A percentile compares a stretch with the other conserved stretches of the same genome.
These are phyloP conservation scores for Lophius americanus DNA, from an alignment of 2,797 vertebrate species.

Conservation along the genomic window DNA sequence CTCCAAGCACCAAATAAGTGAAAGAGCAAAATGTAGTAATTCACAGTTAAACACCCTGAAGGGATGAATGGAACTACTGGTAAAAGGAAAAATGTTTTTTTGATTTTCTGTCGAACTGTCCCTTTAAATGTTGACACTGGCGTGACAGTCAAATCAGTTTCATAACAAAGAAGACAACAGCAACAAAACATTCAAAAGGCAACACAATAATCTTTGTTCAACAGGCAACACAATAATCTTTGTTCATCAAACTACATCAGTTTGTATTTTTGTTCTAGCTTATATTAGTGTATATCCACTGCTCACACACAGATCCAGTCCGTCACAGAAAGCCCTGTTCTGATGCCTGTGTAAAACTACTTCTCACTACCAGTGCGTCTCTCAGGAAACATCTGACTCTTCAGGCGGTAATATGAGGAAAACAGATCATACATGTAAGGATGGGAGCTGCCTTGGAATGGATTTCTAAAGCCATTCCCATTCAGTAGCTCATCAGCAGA, in stretches of 20 bases:
- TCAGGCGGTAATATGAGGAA: conserved; percentile 23
- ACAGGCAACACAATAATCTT: conserved; percentile 44
- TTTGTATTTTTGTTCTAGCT: conserved; percentile 69
- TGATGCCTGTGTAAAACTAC: conserved; percentile 43
- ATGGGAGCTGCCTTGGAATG: conserved; percentile 9
- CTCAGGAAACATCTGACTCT: conserved; percentile 19
- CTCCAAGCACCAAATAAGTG: too few species aligned
- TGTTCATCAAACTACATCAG: conserved; percentile 47
- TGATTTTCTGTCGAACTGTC: too few species aligned
- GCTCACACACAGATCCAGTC: conserved; percentile 50
- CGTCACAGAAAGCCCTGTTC: conserved; percentile 52
- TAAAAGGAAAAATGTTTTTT: too few species aligned
- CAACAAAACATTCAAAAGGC: conserved; percentile 38
- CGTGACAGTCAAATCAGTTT: conserved; percentile 31
- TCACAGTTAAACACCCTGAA: too few species aligned
- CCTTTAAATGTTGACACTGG: conserved; percentile 44
- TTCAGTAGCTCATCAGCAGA: conserved; percentile 43
- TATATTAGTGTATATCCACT: conserved; percentile 70
- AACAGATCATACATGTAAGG: conserved; percentile 10
- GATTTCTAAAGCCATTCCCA: conserved; percentile 12
- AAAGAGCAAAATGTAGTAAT: too few species aligned
- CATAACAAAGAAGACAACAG: conserved; percentile 36
- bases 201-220: conserved; percentile 34
- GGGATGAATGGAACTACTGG: too few species aligned
- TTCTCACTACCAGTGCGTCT: conserved; percentile 28